Conservation (phyloP, 2,888 invertebrate species). For the Camptogramma bilineatum region DNA sequence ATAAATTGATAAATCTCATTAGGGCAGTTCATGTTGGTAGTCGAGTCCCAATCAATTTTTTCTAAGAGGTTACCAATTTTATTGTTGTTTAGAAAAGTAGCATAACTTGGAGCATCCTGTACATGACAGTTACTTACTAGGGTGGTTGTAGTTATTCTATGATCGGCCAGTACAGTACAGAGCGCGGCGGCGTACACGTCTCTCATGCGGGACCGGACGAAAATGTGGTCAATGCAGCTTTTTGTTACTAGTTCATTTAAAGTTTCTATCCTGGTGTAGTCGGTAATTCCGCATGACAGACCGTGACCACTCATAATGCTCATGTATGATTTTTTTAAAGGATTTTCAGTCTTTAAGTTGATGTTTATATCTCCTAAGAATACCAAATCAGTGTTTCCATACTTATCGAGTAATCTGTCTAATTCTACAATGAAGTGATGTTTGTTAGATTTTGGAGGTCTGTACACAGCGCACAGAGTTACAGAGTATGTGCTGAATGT, state of each 20-base stretch:
- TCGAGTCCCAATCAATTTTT: background rate
- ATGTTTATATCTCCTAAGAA: constrained; percentile 18
- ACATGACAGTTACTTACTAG: background rate
- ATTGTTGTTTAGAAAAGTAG: background rate
- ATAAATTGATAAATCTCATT: background rate
- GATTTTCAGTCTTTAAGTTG: constrained; percentile 2
- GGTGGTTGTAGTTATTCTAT: background rate
- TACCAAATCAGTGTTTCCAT: constrained; percentile 8
- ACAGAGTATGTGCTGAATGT: background rate
- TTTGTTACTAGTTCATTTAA: constrained; percentile 13
- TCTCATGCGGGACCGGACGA: constrained; percentile 20
- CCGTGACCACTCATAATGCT: constrained; percentile 15
- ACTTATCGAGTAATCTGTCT: constrained; percentile 1
- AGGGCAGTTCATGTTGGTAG: background rate
- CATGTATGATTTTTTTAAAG: constrained; percentile 9
- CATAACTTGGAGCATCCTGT: constrained; percentile 17
- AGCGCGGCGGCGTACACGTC: background rate
- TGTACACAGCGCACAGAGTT: constrained; percentile 5
- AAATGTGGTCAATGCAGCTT: constrained; percentile 24
- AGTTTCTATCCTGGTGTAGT: constrained; percentile 19
- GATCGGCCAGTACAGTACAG: too few species aligned
- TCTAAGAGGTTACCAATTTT: background rate
- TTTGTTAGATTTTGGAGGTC: constrained; percentile 14
- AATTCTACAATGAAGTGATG: constrained; percentile 7
- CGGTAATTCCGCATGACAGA: constrained; percentile 21